phyloP scores from a whole-genome alignment of 1,140 invertebrate genomes.

The Cyphomyrmex costatus region DNA sequence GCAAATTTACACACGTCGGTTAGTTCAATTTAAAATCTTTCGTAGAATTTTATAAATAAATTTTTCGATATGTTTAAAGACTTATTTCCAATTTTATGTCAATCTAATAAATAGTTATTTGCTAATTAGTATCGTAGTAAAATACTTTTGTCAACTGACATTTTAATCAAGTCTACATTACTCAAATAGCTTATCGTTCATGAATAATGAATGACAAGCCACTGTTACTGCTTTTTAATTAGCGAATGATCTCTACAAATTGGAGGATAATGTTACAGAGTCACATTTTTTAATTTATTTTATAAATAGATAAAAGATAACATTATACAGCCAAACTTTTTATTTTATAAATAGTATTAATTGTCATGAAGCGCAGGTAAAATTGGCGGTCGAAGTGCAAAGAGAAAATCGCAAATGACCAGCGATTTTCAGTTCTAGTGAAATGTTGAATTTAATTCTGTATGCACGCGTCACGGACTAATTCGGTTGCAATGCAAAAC shows the following conservation, averaged over 20 bases:
- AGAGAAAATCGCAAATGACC: neutral
- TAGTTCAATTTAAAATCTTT: neutral
- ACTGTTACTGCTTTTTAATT: conserved; percentile 36
- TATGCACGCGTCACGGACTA: conserved; percentile 62
- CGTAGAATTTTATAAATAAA: neutral
- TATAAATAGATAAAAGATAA: neutral
- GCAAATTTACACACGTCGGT: neutral
- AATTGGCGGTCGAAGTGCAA: neutral
- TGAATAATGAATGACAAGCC: conserved; percentile 48
- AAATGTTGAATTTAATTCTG: conserved; percentile 71
- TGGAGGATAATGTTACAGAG: neutral
- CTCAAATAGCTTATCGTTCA: conserved; percentile 20
- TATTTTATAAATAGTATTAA: neutral
- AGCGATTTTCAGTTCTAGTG: conserved; percentile 8
- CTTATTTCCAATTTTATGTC: neutral
- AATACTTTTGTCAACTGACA: neutral
- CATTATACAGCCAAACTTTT: neutral
- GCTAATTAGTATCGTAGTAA: conserved; percentile 32
- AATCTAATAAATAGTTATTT: neutral
- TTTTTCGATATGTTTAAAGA: neutral
- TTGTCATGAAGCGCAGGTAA: neutral
- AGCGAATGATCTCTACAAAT: conserved; percentile 18
- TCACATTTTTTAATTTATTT: neutral
- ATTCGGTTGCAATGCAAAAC: conserved; percentile 78
- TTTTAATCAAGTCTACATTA: conserved; percentile 45